These are phyloP conservation scores for Bergia sp. DNA, from an alignment of 92 coral and sea anemone species.

Conservation along the genomic window DNA sequence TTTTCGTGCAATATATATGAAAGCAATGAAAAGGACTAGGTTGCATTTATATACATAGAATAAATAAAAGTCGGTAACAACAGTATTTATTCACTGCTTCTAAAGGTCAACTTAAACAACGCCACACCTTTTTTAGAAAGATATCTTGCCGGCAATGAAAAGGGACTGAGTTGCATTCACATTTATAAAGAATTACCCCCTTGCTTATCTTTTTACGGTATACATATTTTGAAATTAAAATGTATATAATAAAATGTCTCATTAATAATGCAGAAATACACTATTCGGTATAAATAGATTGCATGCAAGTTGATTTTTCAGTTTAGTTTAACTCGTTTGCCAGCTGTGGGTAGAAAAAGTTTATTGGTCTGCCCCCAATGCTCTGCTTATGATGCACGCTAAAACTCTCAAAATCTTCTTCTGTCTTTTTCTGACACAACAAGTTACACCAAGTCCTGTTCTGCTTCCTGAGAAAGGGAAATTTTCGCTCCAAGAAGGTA, in stretches of 20 bases:
- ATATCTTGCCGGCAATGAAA: background rate
- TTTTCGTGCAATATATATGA: no score
- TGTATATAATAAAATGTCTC: background rate
- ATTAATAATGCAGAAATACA: background rate
- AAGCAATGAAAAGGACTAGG: no score
- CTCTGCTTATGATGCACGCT: background rate
- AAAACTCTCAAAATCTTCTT: background rate
- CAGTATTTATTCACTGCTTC: background rate
- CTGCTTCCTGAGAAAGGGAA: background rate
- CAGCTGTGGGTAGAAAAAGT: background rate
- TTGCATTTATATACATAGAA: no score
- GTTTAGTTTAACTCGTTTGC: background rate
- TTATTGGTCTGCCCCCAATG: background rate
- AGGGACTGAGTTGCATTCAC: background rate
- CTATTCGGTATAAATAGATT: background rate
- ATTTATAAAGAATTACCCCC: no score
- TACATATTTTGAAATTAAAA: background rate
- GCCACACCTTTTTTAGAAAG: background rate
- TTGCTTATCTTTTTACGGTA: no score
- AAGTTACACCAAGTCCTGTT: conserved; percentile 33
- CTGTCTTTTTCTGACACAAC: conserved; percentile 29
- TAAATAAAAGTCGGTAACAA: background rate
- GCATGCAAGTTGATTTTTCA: background rate
- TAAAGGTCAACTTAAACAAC: background rate
- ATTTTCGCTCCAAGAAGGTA: conserved; percentile 14